Base-by-base conservation (phyloP, 2,797 vertebrate species). In the Mastacembelus armatus region DNA sequence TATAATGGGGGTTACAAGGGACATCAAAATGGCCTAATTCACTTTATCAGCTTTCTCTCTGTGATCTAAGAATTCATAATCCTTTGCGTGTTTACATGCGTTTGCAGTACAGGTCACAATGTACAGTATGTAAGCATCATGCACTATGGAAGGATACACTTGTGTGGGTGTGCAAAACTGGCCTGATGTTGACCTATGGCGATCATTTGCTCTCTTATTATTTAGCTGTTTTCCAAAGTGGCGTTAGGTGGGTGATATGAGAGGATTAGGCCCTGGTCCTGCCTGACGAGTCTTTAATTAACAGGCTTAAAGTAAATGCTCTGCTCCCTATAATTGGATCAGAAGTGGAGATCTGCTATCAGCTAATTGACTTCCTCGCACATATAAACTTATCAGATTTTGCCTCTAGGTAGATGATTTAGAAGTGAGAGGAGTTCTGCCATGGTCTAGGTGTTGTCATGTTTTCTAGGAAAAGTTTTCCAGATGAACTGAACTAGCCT, bases 301-400 rank as follows among this genome's bases (percentile, higher is more conserved):
- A 91, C 83, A 86, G 81, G 89, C 90, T 93, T 92, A 91, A 92
- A 92, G 88, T 91, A 92, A 92, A 92, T 74, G 91, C 90, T 92
- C 83, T 40, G 80, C 85, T 90, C 79, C 62, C 86, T 80, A 68
- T 90, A 92, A 91, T 89, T 90, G 90, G 92, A 92, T 93, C 90
- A 90, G 80, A 82, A 85, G 74, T 59, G 86, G 76, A 91, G 85
- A 92, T 92, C 82, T 51, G 78, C 80, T 88, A 90, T 91, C 91
- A 87, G 73, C 88, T 92, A 92, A 92, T 92, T 92, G 91, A 91
- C 89, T 92, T 87, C 76, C 81, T 81, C 80, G 66, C 82, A 88
- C 78, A 80, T 81, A 82, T 61, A 73, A 55, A 80, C 73, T 82
- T 82, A 92, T 91, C 88, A 81, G 88, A 89, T 89, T 85, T 77